Base-by-base conservation (phyloP, 2,797 vertebrate species). In the Podarcis siculus region DNA sequence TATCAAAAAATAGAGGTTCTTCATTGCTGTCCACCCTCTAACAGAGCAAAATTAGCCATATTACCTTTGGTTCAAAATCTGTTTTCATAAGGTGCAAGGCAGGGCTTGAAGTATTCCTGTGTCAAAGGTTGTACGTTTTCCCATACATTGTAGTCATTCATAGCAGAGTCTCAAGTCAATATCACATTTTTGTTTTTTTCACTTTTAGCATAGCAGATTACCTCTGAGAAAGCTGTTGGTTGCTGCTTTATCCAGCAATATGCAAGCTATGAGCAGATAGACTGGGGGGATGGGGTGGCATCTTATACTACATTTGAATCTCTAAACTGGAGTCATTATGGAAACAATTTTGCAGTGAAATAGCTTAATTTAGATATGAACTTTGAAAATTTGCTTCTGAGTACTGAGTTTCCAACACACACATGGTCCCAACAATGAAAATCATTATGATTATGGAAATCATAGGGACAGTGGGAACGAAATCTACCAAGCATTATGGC, bases 281-380 rank as follows among this genome's bases (percentile, higher is more conserved):
- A 27, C 66, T 55, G 49, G 49, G 13, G 13, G 49, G 49, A 27
- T 67, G 25, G 76, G 42, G 8, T 42, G 7, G 25, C 37, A 66
- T 81, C 83, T 81, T 55, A 10, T 66, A 84, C 64, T 55, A 37
- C 77, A 32, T 64, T 88, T 27, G 3, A 61, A 13, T 89, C 82
- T 79, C 30, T 55, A 80, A 83, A 72, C 66, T 73, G 71, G 64
- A 89, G 58, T 58, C 2, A 82, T 91, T 17, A 55, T 55, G 86
- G 81, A 27, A 58, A 82, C 72, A 79, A 91, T 84, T 75, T 93
- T 23, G 21, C 25, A 91, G 66, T 80, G 86, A 85, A 67, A 21
- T 82, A 90, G n/a, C 8, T 89, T 77, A 27, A 58, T 82, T 76
- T 77, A 37, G 35, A 49, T 61, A 39, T 55, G 37, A 85, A 75